Evolutionary conservation across 2,797 vertebrate genomes (phyloP), one percentile per base, ranked within the genome.

Genomic region (Coracias cyanogaster): DNA sequence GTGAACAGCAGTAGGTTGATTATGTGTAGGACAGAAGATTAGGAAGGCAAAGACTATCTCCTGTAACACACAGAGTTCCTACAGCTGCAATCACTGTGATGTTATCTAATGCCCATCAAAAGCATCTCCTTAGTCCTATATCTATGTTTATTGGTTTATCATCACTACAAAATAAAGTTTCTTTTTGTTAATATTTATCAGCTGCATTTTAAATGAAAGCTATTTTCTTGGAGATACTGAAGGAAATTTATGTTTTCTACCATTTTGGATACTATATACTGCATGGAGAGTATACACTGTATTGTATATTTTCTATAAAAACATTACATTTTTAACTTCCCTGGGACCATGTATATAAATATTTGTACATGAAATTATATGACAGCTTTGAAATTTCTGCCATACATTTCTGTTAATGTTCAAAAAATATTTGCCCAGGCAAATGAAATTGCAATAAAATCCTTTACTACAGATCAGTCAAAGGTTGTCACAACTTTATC

Each of bases 371-470:
- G 73, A 95, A 97, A 96, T 97, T 95, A 95, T 86, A 92, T 1
- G 22, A 90, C 85, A 78, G 45, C 90, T 96, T 97, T 96, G 93
- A 97, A 96, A 95, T 73, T 84, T 92, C 90, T 93, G 85, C 81
- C 87, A 90, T 91, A 90, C 77, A 89, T 97, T 96, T 97, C 93
- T 90, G 94, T 84, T 96, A 93, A 96, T 94, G 90, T 94, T 92
- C 74, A 86, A 82, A 92, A 97, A 97, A 95, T 95, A 97, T 95
- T 97, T 97, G 73, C 79, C 79, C 86, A 93, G 74, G 93, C 77
- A 94, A 97, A 97, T 84, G 78, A 95, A 94, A 92, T 94, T 90
- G 76, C 92, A 94, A 89, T 93, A 92, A 97, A 95, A 96, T 96
- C 91, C 84, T 96, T 96, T 89, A 90, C 86, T 93, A 64, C 60